These are phyloP conservation scores for Chiridota heheva DNA, from an alignment of 35 echinoderm and acorn worm genomes.

Conservation along the genomic window DNA sequence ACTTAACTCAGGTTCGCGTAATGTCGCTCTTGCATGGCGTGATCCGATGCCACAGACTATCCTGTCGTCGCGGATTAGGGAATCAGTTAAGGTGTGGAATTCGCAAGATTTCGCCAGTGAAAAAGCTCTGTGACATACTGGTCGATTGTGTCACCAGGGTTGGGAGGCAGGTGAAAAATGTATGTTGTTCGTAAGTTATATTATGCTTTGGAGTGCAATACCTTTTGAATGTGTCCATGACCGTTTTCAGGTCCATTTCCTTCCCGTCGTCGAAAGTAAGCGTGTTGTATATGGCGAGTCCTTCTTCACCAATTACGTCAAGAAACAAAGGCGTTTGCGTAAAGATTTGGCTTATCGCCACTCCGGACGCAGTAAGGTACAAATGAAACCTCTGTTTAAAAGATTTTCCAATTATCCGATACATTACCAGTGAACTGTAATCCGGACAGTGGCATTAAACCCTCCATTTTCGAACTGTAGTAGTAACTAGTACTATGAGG, in stretches of 20 bases:
- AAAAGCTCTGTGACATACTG: constrained; percentile 41
- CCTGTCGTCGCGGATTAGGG: constrained; percentile 24
- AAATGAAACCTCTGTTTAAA: constrained; percentile 33
- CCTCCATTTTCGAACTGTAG: too few species aligned
- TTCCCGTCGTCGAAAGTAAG: constrained; percentile 31
- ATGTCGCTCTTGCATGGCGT: too few species aligned
- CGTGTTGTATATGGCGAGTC: constrained; percentile 42
- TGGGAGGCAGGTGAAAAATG: constrained; percentile 28
- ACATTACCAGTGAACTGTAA: constrained; percentile 26
- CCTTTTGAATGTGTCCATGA: constrained; percentile 44
- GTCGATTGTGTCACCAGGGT: constrained; percentile 53
- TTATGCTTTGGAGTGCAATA: constrained; percentile 38
- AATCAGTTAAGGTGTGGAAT: constrained; percentile 36
- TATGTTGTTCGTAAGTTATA: constrained; percentile 45
- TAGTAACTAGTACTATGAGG: too few species aligned
- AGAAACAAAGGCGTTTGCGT: constrained; percentile 14
- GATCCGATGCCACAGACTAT: constrained; percentile 55
- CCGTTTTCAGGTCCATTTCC: constrained; percentile 13
- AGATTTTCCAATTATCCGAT: constrained; percentile 30
- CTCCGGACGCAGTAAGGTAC: constrained; percentile 9
- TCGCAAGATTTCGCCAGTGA: constrained; percentile 40
- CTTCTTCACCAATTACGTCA: constrained; percentile 34
- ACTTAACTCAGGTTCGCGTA: too few species aligned
- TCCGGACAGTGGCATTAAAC: constrained; percentile 10
- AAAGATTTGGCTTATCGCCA: not conserved